These are phyloP conservation scores for Syngnathoides biaculeatus DNA, from an alignment of 2,113 vertebrate species.

Conservation along the genomic window DNA sequence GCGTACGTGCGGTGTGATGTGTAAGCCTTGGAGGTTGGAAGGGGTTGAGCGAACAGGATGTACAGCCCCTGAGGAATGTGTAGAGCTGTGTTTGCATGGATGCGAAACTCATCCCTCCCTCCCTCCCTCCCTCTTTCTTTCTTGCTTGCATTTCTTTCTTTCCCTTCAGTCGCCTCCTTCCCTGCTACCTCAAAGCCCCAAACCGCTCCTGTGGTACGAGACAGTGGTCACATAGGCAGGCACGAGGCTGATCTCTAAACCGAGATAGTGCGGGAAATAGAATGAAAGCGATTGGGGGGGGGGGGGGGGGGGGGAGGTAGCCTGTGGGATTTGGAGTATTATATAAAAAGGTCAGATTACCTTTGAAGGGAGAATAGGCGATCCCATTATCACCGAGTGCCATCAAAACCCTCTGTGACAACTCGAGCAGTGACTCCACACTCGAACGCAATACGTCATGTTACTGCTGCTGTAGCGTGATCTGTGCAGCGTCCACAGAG, in stretches of 20 bases:
- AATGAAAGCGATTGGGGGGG: constrained; percentile 17
- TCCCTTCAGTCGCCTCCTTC: constrained; percentile 5
- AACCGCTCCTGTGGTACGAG: constrained; percentile 1
- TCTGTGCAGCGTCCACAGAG: constrained; percentile 16
- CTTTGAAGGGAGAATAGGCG: constrained; percentile 12
- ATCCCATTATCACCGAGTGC: constrained; percentile 11
- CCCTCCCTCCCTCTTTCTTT: constrained; percentile 36
- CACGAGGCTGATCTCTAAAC: constrained; percentile 18
- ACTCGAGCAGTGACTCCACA: constrained; percentile 15
- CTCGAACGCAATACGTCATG: constrained; percentile 18
- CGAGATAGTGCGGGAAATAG: constrained; percentile 35
- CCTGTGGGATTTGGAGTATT: constrained; percentile 25
- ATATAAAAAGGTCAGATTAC: constrained; percentile 24
- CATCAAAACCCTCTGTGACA: constrained; percentile 14
- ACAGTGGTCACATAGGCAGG: constrained; percentile 28
- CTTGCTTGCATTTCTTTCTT: constrained; percentile 9
- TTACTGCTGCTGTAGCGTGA: constrained; percentile 23
- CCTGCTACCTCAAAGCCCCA: neutral
- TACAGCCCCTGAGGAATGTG: constrained; percentile 73
- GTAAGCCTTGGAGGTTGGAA: constrained; percentile 60
- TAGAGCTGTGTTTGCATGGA: constrained; percentile 58
- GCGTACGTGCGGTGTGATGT: constrained; percentile 68
- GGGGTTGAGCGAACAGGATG: constrained; percentile 74
- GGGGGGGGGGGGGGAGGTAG: neutral
- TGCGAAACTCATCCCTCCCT: constrained; percentile 57